phyloP scores from a whole-genome alignment of 2,113 vertebrate genomes.

The Barbus barbus region DNA sequence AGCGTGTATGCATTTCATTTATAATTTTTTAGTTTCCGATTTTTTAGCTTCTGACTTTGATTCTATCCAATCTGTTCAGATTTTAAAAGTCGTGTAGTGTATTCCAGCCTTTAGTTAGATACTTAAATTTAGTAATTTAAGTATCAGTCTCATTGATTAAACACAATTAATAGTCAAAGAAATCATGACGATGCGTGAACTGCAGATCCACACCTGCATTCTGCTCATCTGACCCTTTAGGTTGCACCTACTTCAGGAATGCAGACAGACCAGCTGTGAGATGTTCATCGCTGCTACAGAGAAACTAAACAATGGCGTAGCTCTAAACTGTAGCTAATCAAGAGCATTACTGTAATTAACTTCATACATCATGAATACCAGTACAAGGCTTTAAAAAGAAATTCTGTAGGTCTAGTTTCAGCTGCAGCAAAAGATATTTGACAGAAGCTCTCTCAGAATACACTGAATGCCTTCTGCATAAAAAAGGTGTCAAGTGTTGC shows the following conservation, averaged over 20 bases:
- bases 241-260: slow-evolving; percentile 43
- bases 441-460: background rate
- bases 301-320: background rate
- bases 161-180: background rate
- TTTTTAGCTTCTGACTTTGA: too few relatives aligned
- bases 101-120: too few relatives aligned
- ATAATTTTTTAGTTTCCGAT: too few relatives aligned
- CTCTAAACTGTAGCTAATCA: background rate
- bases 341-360: background rate
- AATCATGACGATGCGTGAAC: background rate
- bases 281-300: background rate
- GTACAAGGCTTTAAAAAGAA: background rate
- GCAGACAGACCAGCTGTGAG: slow-evolving; percentile 17
- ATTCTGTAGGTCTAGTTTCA: background rate
- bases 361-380: background rate
- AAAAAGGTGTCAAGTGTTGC: too few relatives aligned
- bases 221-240: background rate
- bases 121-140: too few relatives aligned
- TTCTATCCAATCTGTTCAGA: too few relatives aligned
- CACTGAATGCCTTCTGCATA: too few relatives aligned
- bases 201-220: slow-evolving; percentile 14
- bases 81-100: too few relatives aligned
- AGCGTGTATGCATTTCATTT: too few relatives aligned
- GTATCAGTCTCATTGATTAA: background rate
- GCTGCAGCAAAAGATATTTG: background rate